Percentiles rank a stretch among this genome's conserved stretches.
Evolutionary conservation across 2,888 invertebrate species (phyloP).

Genomic region (Troides aeacus): DNA sequence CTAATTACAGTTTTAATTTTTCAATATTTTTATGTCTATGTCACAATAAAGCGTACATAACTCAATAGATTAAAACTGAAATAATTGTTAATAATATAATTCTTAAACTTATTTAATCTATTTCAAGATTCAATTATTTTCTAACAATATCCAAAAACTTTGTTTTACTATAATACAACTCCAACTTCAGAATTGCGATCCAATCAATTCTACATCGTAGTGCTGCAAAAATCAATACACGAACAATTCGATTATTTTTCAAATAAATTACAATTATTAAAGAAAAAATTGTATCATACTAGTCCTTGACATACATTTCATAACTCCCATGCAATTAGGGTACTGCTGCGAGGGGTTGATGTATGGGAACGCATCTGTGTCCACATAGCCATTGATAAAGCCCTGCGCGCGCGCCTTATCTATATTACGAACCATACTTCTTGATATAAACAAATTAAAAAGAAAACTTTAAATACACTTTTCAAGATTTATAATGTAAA

Average conservation of each 20-base stretch:
- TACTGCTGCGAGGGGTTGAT: slow-evolving; percentile 34
- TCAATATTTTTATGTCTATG: not conserved
- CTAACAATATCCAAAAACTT: too few relatives aligned
- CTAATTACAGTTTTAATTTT: not conserved
- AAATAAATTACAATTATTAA: not conserved
- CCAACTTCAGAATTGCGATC: too few relatives aligned
- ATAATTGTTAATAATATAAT: too few relatives aligned
- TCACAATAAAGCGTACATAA: not conserved
- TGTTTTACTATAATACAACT: too few relatives aligned
- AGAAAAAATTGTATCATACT: slow-evolving; percentile 18
- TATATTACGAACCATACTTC: slow-evolving; percentile 17
- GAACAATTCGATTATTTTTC: not conserved
- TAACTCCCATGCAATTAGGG: slow-evolving; percentile 34
- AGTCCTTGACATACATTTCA: slow-evolving; percentile 42
- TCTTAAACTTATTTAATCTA: too few relatives aligned
- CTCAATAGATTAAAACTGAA: too few relatives aligned
- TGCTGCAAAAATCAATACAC: not conserved
- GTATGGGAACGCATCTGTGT: slow-evolving; percentile 69
- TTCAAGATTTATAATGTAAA: not conserved
- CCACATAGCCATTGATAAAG: slow-evolving; percentile 56
- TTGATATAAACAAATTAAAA: slow-evolving; percentile 14
- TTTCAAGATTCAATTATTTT: too few relatives aligned
- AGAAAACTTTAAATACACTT: not conserved
- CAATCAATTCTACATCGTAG: too few relatives aligned
- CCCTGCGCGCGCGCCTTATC: slow-evolving; percentile 37